Evolutionary conservation across 2,888 invertebrate genomes (phyloP).

Genomic region (Podabrus alpinus): DNA sequence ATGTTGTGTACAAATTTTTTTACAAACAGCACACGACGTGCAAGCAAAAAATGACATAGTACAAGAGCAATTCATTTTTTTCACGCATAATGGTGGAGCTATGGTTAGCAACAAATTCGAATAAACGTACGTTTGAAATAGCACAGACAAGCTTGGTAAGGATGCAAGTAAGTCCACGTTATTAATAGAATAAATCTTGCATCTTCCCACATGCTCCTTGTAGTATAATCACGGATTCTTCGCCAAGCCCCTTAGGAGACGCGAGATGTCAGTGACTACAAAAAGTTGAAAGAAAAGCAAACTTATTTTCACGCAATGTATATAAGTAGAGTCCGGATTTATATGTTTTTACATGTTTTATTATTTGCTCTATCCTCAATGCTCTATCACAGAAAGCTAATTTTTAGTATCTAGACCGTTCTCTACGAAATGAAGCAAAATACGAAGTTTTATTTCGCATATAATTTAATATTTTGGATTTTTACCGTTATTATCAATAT

Average conservation of each 20-base stretch:
- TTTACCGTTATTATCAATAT: no score
- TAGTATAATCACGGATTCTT: conserved; percentile 33
- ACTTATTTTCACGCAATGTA: neutral
- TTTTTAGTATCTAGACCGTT: no score
- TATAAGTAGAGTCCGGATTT: no score
- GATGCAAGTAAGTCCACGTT: conserved; percentile 23
- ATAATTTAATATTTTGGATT: no score
- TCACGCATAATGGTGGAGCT: neutral
- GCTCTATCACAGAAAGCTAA: no score
- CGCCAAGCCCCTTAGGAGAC: conserved; percentile 31
- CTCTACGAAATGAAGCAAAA: no score
- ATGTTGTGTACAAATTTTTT: neutral
- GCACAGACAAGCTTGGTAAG: conserved; percentile 13
- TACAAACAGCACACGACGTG: neutral
- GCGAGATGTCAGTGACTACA: conserved; percentile 15
- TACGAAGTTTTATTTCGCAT: no score
- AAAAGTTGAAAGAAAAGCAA: conserved; percentile 11
- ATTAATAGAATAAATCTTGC: conserved; percentile 36
- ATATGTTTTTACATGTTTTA: no score
- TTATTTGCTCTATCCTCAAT: no score
- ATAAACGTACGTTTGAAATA: neutral
- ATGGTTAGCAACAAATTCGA: neutral
- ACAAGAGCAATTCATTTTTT: conserved; percentile 5
- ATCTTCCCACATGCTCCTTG: conserved; percentile 34
- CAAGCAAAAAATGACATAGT: conserved; percentile 7